Evolutionary conservation across 2,888 invertebrate genomes (phyloP), one percentile per base, ranked within the genome.

Genomic region (Opisthograptis luteolata): DNA sequence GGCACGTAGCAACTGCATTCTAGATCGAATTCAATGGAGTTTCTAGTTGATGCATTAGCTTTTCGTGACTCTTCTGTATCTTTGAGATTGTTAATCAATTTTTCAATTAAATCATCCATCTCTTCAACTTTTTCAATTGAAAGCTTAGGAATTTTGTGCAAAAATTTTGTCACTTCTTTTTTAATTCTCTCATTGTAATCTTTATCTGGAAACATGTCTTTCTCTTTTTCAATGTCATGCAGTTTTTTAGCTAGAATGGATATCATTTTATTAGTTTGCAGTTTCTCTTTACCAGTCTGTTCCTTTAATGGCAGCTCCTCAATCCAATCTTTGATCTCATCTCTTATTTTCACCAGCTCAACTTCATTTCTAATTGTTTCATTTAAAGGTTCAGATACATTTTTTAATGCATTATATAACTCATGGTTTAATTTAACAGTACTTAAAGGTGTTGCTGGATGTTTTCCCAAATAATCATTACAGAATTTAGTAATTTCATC

Each of bases 401-500:
- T 70, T 48, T 67, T 68, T 13, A 86, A 60, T 1, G 72, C 76
- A 2, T 48, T 54, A 41, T 72, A 76, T 6, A 86, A 54, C 9
- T 79, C 65, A 24, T 61, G 45, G 27, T 75, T 75, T 2, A 85
- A 30, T 31, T 72, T 66, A 17, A 55, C 54, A 12, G 60, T 41
- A 39, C 73, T 61, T 4, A 78, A 8, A 0, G 78, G 73, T 10
- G 62, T 22, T 22, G 45, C 52, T 0, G 81, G 74, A 51, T 65
- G 60, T 20, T 59, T 66, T 25, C 68, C 67, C 9, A 80, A 56
- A 57, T 79, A 81, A 27, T 78, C 62, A 32, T 70, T 60, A 49
- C 78, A 78, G 55, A 83, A 86, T 53, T 65, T 66, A 24, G 60
- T 58, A 0, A 85, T 63, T 63, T 71, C 73, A 15, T 73, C 53